phyloP scores from a whole-genome alignment of 1,140 invertebrate species.

The Drosophila pseudoobscura region DNA sequence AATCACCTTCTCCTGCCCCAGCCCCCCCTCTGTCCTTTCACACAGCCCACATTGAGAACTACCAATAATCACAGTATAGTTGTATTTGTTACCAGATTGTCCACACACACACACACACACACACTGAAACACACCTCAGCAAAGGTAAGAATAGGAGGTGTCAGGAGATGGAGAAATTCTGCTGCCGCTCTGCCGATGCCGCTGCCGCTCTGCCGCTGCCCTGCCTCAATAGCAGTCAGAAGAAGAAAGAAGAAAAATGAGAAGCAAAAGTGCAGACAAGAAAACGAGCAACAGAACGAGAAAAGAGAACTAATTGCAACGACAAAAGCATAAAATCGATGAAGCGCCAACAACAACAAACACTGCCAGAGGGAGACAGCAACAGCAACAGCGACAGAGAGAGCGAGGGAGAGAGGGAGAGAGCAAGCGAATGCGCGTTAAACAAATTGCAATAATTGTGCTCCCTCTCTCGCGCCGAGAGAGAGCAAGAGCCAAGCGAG shows the following conservation, averaged over 20 bases:
- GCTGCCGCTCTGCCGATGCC: neutral
- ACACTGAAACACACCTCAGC: neutral
- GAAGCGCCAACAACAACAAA: conserved; percentile 67
- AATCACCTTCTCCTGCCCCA: conserved; percentile 20
- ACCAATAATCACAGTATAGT: conserved; percentile 49
- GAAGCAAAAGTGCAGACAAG: conserved; percentile 58
- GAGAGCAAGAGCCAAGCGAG: conserved; percentile 16
- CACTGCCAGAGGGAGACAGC: conserved; percentile 13
- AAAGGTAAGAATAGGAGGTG: neutral
- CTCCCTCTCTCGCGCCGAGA: conserved; percentile 14
- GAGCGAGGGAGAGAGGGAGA: conserved; percentile 21
- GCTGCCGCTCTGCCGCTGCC: conserved; percentile 1
- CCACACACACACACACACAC: conserved; percentile 31
- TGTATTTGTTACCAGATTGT: conserved; percentile 43
- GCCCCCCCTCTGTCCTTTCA: conserved; percentile 2
- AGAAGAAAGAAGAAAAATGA: conserved; percentile 31
- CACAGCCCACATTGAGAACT: conserved; percentile 3
- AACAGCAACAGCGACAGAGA: conserved; percentile 12
- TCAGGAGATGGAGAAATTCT: conserved; percentile 7
- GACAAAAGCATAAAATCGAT: conserved; percentile 79
- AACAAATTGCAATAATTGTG: conserved; percentile 70
- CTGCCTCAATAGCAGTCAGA: conserved; percentile 44
- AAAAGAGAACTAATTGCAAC: conserved; percentile 70
- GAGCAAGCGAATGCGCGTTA: conserved; percentile 58
- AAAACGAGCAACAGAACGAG: conserved; percentile 61